phyloP scores from a whole-genome alignment of 2,113 vertebrate genomes.

The Melanostigma gelatinosum region DNA sequence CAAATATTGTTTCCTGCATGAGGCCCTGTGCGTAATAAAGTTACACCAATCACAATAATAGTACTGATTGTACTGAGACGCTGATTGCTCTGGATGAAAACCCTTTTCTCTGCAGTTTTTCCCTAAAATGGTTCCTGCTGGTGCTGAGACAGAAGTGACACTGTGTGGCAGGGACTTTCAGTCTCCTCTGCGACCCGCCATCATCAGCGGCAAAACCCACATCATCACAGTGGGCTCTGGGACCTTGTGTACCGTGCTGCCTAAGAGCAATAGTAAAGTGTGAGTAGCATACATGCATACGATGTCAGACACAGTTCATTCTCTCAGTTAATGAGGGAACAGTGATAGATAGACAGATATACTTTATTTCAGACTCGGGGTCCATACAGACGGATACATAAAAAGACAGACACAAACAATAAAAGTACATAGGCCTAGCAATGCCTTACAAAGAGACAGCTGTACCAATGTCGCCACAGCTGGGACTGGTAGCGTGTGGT shows the following conservation, averaged over 20 bases:
- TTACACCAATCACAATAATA: background rate
- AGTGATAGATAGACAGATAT: too few species aligned
- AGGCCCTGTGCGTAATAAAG: background rate
- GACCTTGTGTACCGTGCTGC: slow-evolving; percentile 80
- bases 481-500: too few species aligned
- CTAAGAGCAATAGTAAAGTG: slow-evolving; percentile 76
- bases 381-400: too few species aligned
- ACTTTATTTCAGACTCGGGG: too few species aligned
- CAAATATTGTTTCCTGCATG: background rate
- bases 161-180: slow-evolving; percentile 91
- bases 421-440: too few species aligned
- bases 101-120: slow-evolving; percentile 85
- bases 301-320: background rate
- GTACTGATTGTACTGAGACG: background rate
- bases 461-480: too few species aligned
- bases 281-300: slow-evolving; percentile 63
- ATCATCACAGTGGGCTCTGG: slow-evolving; percentile 81
- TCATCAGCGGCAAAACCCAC: slow-evolving; percentile 68
- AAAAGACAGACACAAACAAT: too few species aligned
- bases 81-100: background rate
- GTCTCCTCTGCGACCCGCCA: slow-evolving; percentile 35
- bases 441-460: too few species aligned
- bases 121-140: slow-evolving; percentile 84
- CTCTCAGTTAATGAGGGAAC: background rate
- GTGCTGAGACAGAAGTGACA: slow-evolving; percentile 85